Conservation (phyloP, 1,140 invertebrate species). For the Calliphora vicina region DNA sequence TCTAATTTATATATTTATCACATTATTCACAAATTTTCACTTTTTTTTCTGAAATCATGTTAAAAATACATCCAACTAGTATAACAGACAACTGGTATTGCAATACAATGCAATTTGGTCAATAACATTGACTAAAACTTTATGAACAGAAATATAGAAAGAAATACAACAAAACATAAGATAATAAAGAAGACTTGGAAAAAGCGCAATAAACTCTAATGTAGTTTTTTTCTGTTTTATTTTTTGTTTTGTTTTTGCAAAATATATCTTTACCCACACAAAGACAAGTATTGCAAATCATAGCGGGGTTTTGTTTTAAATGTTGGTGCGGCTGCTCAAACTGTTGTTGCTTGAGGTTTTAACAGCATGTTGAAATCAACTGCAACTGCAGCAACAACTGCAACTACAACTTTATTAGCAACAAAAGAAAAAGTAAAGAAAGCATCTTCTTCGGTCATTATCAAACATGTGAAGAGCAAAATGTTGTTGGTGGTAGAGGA, state of each 20-base stretch:
- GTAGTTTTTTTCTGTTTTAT: too few species aligned
- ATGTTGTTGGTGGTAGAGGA: slow-evolving; percentile 1
- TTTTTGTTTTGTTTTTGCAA: not conserved
- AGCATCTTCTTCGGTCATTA: slow-evolving; percentile 32
- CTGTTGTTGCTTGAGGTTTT: not conserved
- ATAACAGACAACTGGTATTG: not conserved
- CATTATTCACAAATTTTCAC: slow-evolving; percentile 15
- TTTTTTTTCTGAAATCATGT: not conserved
- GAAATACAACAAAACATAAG: not conserved
- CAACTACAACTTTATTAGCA: not conserved
- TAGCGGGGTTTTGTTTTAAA: not conserved
- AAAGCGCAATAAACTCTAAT: slow-evolving; percentile 34
- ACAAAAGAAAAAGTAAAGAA: slow-evolving; percentile 15
- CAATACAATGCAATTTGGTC: slow-evolving; percentile 20
- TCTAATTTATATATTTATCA: not conserved
- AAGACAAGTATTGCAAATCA: not conserved
- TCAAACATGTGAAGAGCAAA: not conserved
- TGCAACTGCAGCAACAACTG: not conserved
- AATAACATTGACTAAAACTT: slow-evolving; percentile 14
- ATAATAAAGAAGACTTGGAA: not conserved
- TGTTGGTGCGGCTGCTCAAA: not conserved
- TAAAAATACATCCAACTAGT: not conserved
- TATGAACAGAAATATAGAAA: not conserved
- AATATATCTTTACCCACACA: not conserved
- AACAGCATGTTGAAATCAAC: not conserved